These are phyloP conservation scores for Clupea harengus DNA, from an alignment of 2,113 vertebrate genomes.

Conservation along the genomic window DNA sequence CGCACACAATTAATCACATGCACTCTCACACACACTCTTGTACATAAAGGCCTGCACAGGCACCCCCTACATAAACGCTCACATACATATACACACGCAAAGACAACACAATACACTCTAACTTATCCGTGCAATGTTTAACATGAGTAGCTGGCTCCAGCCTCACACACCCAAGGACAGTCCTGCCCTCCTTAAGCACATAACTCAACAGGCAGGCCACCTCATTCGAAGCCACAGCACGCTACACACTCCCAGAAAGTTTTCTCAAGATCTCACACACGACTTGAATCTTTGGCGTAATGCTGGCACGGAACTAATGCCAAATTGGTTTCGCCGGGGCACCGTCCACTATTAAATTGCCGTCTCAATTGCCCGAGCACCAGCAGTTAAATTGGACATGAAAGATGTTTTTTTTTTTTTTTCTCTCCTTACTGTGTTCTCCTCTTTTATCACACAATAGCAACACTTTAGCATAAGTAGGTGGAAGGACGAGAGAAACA, in stretches of 20 bases:
- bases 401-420: constrained; percentile 54
- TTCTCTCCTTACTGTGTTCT: neutral
- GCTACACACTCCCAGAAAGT: constrained; percentile 46
- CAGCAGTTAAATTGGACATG: constrained; percentile 78
- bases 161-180: neutral
- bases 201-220: too few relatives aligned
- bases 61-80: neutral
- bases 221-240: neutral
- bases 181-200: too few relatives aligned
- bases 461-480: constrained; percentile 76
- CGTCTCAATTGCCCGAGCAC: constrained; percentile 69
- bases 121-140: too few relatives aligned
- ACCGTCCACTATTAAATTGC: constrained; percentile 78
- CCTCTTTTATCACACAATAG: constrained; percentile 72
- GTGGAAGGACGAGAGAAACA: constrained; percentile 46
- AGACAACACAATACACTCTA: too few relatives aligned
- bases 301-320: constrained; percentile 73
- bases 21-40: constrained; percentile 23
- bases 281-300: constrained; percentile 64
- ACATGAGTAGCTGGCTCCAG: neutral
- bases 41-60: neutral
- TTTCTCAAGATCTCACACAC: constrained; percentile 41
- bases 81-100: neutral
- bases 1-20: neutral
- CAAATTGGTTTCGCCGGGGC: constrained; percentile 77